Conservation (phyloP, 2,113 vertebrate genomes). For the Nesoenas mayeri region DNA sequence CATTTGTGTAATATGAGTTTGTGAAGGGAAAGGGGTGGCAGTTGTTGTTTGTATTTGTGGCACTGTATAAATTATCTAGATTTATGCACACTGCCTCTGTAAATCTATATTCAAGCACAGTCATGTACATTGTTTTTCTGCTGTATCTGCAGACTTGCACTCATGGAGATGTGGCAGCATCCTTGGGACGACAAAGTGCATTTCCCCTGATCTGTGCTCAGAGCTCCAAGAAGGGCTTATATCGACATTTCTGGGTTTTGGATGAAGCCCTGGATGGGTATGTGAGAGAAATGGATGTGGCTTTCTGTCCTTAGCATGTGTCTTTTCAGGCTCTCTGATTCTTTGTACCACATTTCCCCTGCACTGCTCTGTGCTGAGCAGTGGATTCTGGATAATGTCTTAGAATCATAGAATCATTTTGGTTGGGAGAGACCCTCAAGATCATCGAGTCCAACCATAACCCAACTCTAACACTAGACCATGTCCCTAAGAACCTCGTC, state of each 20-base stretch:
- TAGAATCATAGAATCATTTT: no score
- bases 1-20: conserved; percentile 5
- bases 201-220: background rate
- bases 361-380: background rate
- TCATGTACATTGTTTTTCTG: background rate
- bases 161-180: background rate
- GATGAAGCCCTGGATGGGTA: background rate
- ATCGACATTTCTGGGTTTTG: background rate
- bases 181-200: background rate
- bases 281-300: accelerated
- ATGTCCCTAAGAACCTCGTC: no score
- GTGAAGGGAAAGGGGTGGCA: background rate
- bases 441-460: no score
- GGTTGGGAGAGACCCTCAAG: no score
- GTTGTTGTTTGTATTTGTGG: conserved; percentile 31
- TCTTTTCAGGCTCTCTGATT: background rate
- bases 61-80: conserved; percentile 22
- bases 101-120: background rate
- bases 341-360: background rate
- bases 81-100: background rate
- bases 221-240: background rate
- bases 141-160: background rate
- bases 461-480: no score
- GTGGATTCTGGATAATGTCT: background rate
- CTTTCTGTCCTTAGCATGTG: background rate